Evolutionary conservation across 2,113 vertebrate genomes (phyloP).

Genomic region (Mobula hypostoma): DNA sequence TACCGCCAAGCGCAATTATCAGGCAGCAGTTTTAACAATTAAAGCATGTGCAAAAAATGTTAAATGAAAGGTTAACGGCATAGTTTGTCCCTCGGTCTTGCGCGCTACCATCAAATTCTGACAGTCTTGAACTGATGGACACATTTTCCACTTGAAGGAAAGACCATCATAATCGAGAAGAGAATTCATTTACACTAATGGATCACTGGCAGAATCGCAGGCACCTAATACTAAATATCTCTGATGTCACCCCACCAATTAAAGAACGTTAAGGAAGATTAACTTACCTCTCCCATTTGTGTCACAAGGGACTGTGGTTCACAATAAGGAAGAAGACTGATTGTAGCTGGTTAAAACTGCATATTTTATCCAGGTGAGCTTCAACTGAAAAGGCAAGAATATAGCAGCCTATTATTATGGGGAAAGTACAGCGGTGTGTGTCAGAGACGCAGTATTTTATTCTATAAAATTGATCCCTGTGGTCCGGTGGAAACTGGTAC

Average conservation of each 20-base stretch:
- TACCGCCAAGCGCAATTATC: neutral
- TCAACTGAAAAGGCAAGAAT: neutral
- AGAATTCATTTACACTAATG: neutral
- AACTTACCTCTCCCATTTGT: neutral
- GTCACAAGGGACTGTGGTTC: neutral
- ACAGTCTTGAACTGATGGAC: neutral
- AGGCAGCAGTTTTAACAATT: neutral
- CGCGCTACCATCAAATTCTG: neutral
- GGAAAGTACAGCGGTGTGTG: neutral
- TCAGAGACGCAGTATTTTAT: neutral
- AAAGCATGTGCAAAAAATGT: neutral
- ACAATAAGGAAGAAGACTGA: neutral
- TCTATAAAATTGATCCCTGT: neutral
- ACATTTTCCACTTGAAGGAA: neutral
- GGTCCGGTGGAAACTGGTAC: too few relatives aligned
- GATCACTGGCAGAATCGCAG: neutral
- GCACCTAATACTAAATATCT: neutral
- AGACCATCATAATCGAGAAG: neutral
- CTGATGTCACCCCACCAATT: neutral
- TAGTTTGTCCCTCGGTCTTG: neutral
- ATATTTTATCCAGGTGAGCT: neutral
- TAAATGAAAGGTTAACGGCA: neutral
- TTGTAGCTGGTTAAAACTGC: neutral
- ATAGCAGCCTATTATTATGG: neutral
- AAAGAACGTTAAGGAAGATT: slow-evolving; percentile 17